Base-by-base conservation (phyloP, 1,140 invertebrate genomes). In the Hycleus cichorii region DNA sequence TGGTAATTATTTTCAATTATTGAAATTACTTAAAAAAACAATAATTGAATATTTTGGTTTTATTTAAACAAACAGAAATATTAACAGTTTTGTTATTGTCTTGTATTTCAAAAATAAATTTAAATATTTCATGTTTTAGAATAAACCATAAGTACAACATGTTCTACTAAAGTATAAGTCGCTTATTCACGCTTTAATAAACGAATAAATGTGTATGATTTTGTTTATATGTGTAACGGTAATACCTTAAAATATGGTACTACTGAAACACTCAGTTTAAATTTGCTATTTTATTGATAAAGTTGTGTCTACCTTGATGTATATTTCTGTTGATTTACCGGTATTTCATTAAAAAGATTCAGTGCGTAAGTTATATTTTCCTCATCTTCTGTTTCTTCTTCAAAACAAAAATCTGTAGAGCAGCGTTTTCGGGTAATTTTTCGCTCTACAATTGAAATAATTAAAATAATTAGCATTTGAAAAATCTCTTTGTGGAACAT, bases 191-290 rank as follows among this genome's bases (percentile, higher is more conserved):
- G 65, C 63, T 65, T 69, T 67, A 69, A 65, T 67, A 65, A 67
- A 45, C 57, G 48, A 46, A 52, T 57, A 67, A 67, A 69, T 69
- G 57, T 65, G 56, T 69, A 62, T 69, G 59, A 69, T 69, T 67
- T 32, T 69, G 47, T 56, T 59, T 60, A 46, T 49, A 58, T 32
- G 7, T 51, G 38, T 69, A 69, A 67, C 67, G 64, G 67, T 65
- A 63, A 18, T 57, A 58, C 52, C 42, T 62, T 59, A 58, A 62
- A 62, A 58, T 50, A 43, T 52, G 50, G 46, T 62, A 52, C 47
- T 57, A 62, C 45, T 47, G 42, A 59, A 53, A 42, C 40, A 49
- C 47, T 54, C 53, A 50, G 49, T 49, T 39, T 44, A 51, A 45
- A 24, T 39, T 9, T 44, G 52, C 43, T 32, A 49, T 12, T 60